Conservation (phyloP, 2,888 invertebrate species). For the Latrodectus elegans region DNA sequence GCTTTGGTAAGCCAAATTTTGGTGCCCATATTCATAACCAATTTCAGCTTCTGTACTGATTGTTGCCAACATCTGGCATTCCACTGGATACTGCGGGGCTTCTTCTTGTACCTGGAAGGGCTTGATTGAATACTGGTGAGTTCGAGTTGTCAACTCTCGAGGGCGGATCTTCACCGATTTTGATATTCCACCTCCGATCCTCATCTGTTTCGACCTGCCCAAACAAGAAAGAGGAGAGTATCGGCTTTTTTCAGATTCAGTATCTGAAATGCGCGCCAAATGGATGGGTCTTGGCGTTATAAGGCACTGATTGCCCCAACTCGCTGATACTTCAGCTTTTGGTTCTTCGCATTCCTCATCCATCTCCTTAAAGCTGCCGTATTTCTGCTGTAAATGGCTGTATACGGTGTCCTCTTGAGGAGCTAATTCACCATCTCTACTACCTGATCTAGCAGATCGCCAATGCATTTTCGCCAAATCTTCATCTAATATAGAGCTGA, state of each 20-base stretch:
- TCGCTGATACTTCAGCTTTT: conserved; percentile 1
- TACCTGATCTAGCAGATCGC: conserved; percentile 21
- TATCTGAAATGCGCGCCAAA: conserved; percentile 30
- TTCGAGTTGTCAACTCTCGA: background rate
- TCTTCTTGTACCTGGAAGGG: conserved; percentile 11
- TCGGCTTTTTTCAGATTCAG: conserved; percentile 32
- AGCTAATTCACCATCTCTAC: conserved; percentile 2
- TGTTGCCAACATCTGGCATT: background rate
- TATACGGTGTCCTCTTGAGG: conserved; percentile 22
- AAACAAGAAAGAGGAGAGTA: conserved; percentile 15
- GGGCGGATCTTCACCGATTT: background rate
- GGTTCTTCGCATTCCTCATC: conserved; percentile 62
- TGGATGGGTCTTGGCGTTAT: conserved; percentile 59
- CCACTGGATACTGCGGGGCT: background rate
- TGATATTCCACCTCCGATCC: background rate
- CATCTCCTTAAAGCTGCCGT: conserved; percentile 58
- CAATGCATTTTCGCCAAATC: conserved; percentile 43
- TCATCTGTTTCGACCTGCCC: background rate
- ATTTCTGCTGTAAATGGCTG: conserved; percentile 50
- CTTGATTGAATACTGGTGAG: background rate
- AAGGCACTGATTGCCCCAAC: conserved; percentile 60
- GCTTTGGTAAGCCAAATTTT: conserved; percentile 19
- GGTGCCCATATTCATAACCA: background rate
- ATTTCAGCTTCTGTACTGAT: conserved; percentile 1
- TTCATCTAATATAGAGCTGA: conserved; percentile 58